A percentile compares a stretch with the other conserved stretches of the same genome.
Conservation (phyloP, 2,113 vertebrate species). For the Brachypteracias leptosomus region DNA sequence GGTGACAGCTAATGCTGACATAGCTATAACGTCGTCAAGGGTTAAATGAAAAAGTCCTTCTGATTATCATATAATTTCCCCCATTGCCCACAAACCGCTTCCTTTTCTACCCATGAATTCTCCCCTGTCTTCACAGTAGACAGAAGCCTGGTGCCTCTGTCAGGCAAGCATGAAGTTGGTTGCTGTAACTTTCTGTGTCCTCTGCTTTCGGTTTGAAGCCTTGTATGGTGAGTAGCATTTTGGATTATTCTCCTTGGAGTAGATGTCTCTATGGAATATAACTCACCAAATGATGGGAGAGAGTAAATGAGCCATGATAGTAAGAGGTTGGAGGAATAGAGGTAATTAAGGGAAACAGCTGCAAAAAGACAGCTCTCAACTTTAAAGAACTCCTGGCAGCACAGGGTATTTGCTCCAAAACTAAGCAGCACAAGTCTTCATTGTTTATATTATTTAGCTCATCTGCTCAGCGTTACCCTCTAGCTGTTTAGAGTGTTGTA, state of each 20-base stretch:
- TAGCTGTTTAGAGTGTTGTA: not conserved
- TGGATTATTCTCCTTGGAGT: slow-evolving; percentile 1
- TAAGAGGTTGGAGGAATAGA: not conserved
- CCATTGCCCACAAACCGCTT: slow-evolving; percentile 70
- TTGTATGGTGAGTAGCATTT: slow-evolving; percentile 67
- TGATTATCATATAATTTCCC: not conserved
- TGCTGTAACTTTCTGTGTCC: slow-evolving; percentile 53
- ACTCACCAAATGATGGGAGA: not conserved
- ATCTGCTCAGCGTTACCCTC: not conserved
- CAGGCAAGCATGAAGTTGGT: slow-evolving; percentile 70
- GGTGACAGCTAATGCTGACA: slow-evolving; percentile 33
- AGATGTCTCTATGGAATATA: not conserved
- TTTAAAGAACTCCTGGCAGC: not conserved
- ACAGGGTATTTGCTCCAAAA: not conserved
- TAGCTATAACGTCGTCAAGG: not conserved
- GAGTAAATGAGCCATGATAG: not conserved
- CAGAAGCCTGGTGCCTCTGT: not conserved
- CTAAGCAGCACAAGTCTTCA: not conserved
- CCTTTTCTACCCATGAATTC: slow-evolving; percentile 53
- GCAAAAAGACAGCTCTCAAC: not conserved
- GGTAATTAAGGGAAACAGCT: not conserved
- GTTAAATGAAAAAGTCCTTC: slow-evolving; percentile 1
- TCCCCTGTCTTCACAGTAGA: not conserved
- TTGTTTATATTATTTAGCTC: not conserved
- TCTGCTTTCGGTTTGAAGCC: slow-evolving; percentile 63